Percentiles rank a stretch among this genome's conserved stretches.
These are phyloP conservation scores for Chrysolina oricalcia DNA, from an alignment of 2,888 invertebrate species.

Conservation along the genomic window DNA sequence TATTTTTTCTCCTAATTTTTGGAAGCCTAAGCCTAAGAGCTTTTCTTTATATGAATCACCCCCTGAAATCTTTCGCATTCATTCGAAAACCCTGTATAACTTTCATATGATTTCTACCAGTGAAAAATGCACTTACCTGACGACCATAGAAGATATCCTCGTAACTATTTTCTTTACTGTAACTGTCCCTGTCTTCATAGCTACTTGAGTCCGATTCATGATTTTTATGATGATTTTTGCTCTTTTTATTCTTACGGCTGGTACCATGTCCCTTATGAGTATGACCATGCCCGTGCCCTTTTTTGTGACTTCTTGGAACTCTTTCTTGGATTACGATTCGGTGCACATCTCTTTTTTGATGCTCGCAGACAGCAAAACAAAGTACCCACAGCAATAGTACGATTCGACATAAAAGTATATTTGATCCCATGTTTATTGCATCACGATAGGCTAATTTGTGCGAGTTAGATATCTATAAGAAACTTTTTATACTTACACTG, in stretches of 20 bases:
- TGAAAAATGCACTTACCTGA: slow-evolving; percentile 11
- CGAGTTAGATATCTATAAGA: slow-evolving; percentile 4
- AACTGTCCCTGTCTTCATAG: slow-evolving; percentile 37
- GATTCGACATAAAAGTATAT: slow-evolving; percentile 17
- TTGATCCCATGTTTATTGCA: slow-evolving; percentile 29
- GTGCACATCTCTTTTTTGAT: slow-evolving; percentile 42
- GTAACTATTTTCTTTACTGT: slow-evolving; percentile 39
- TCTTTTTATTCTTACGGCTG: slow-evolving; percentile 18
- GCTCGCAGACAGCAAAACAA: slow-evolving; percentile 28
- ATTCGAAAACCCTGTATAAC: too few relatives aligned
- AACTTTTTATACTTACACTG: slow-evolving; percentile 36
- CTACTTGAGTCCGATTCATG: slow-evolving; percentile 33
- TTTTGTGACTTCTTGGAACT: slow-evolving; percentile 38
- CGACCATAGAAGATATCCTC: slow-evolving; percentile 33
- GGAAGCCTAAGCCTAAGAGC: too few relatives aligned
- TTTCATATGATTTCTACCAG: too few relatives aligned
- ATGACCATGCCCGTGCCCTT: slow-evolving; percentile 15
- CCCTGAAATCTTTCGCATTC: too few relatives aligned
- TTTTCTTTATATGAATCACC: too few relatives aligned
- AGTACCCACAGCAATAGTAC: slow-evolving; percentile 33
- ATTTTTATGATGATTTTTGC: not conserved
- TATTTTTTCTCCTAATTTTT: too few relatives aligned
- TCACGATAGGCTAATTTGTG: slow-evolving; percentile 21
- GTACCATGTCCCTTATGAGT: slow-evolving; percentile 14
- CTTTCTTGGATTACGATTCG: slow-evolving; percentile 40